Conservation (phyloP, 2,797 vertebrate genomes). For the Rhinatrema bivittatum region DNA sequence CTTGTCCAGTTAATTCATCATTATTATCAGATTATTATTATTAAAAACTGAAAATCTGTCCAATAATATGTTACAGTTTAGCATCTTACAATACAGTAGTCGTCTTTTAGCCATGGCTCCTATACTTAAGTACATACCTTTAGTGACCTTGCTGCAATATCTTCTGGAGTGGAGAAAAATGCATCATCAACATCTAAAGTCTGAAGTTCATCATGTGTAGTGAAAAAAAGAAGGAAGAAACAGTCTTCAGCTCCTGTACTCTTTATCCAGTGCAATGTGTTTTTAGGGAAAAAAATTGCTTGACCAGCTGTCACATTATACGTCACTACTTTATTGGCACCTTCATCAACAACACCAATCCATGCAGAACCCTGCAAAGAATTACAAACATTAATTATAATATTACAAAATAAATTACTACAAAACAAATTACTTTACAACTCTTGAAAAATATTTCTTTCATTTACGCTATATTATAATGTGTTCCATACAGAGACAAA, state of each 20-base stretch:
- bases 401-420: fast-evolving
- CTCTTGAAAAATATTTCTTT: too few relatives aligned
- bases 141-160: constrained; percentile 46
- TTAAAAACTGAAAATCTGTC: too few relatives aligned
- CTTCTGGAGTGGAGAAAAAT: constrained; percentile 46
- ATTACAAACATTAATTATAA: background rate
- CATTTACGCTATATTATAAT: too few relatives aligned
- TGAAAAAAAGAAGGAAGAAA: constrained; percentile 50
- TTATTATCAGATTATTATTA: too few relatives aligned
- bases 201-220: constrained; percentile 49
- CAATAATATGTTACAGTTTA: too few relatives aligned
- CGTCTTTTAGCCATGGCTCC: too few relatives aligned
- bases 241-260: constrained; percentile 43
- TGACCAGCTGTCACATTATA: constrained; percentile 48
- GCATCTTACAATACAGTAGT: too few relatives aligned
- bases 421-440: too few relatives aligned
- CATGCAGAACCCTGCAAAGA: constrained; percentile 41
- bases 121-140: too few relatives aligned
- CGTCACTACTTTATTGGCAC: constrained; percentile 12
- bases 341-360: constrained; percentile 42
- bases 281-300: constrained; percentile 50
- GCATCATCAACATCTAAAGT: constrained; percentile 50
- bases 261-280: constrained; percentile 52
- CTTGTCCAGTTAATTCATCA: too few relatives aligned
- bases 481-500: too few relatives aligned